phyloP scores from a whole-genome alignment of 2,113 vertebrate species.

The Holacanthus passer region DNA sequence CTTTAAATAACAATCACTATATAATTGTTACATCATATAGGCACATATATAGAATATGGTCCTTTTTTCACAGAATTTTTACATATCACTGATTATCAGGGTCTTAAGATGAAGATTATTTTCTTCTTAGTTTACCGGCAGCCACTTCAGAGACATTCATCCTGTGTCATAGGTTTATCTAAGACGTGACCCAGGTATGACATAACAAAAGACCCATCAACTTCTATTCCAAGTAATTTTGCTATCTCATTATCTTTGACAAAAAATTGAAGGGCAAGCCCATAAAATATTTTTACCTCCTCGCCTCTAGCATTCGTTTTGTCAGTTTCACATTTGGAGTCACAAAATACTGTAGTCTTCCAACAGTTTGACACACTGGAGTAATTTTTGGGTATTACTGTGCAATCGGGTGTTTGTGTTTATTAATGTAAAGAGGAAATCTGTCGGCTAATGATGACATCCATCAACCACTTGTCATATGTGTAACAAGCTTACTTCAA shows the following conservation, averaged over 20 bases:
- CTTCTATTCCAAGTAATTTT: not conserved
- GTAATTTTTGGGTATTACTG: too few species aligned
- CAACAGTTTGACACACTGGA: too few species aligned
- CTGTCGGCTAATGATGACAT: too few species aligned
- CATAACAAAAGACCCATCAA: not conserved
- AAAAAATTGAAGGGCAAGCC: not conserved
- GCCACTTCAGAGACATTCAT: not conserved
- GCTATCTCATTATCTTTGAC: not conserved
- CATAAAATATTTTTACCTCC: not conserved
- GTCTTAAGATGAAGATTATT: not conserved
- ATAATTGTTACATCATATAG: not conserved
- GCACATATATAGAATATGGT: not conserved
- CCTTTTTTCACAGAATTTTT: not conserved
- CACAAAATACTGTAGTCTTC: too few species aligned
- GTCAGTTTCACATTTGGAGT: not conserved
- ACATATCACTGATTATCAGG: not conserved
- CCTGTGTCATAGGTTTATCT: not conserved
- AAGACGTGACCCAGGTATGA: not conserved
- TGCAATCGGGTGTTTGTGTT: too few species aligned
- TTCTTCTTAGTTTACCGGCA: not conserved
- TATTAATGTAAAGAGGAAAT: too few species aligned
- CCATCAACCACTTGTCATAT: too few species aligned
- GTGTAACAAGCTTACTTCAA: too few species aligned
- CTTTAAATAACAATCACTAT: not conserved
- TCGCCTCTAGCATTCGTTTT: not conserved